Base-by-base conservation (phyloP, 2,888 invertebrate genomes). In the Epinotia ramella region DNA sequence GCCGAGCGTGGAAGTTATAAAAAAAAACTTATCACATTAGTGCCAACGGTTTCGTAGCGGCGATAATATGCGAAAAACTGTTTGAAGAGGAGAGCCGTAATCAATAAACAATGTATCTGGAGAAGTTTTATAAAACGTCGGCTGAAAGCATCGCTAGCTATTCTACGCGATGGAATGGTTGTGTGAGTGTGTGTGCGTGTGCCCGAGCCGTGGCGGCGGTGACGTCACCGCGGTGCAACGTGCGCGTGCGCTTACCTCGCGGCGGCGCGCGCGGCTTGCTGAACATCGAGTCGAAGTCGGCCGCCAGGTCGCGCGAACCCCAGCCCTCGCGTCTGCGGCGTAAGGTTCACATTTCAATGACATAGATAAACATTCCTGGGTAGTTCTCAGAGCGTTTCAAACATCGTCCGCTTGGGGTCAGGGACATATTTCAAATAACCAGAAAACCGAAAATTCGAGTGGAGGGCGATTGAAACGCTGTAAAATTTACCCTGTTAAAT, bases 221-320 rank as follows among this genome's bases (percentile, higher is more conserved):
- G 53, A n/a, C 84, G 83, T 80, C 49, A n/a, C n/a, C n/a, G 83
- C 81, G 82, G 40, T 78, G 69, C 73, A 60, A 85, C 89, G 84
- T 83, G 87, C 91, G 91, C 88, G 91, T 92, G 73, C 78, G 76
- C 94, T 96, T 95, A 97, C 97, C 97, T 95, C 96, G 95, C 81
- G 97, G 97, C 92, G 95, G 95, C 85, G 95, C 87, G 82, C 93
- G 92, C 75, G 88, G 82, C 87, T 94, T 95, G 86, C 95, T 96
- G 94, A 96, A 96, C 92, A 96, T 96, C 76, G 96, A 96, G 85
- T 97, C 97, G 91, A 96, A 96, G 86, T 97, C 97, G 67, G 96
- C 95, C 84, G 96, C 96, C 86, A 97, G 88, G 87, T 97, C 97
- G 82, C 97, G 95, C 79, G 97, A 96, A 59, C 95, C 93, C 91